These are phyloP conservation scores for Luperina testacea DNA, from an alignment of 2,888 invertebrate genomes.

Conservation along the genomic window DNA sequence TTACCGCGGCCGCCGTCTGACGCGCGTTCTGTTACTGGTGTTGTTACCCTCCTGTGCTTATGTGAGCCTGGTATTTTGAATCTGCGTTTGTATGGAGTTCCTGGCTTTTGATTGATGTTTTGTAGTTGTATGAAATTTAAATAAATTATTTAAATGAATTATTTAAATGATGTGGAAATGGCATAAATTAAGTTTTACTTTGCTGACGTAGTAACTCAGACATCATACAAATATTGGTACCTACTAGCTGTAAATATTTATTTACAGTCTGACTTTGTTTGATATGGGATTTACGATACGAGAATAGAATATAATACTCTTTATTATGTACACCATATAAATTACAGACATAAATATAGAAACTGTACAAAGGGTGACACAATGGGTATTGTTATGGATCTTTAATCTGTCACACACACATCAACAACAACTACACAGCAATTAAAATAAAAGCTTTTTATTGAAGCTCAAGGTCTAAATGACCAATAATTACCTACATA, in stretches of 20 bases:
- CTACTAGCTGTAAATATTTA: not conserved
- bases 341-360: too few species aligned
- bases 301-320: too few species aligned
- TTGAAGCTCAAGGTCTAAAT: not conserved
- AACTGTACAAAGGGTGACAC: too few species aligned
- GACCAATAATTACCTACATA: too few species aligned
- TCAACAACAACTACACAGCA: not conserved
- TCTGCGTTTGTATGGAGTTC: constrained; percentile 10
- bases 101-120: constrained; percentile 3
- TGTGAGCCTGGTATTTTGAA: constrained; percentile 52
- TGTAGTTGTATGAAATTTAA: not conserved
- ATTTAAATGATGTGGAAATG: not conserved
- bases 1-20: constrained; percentile 58
- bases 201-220: not conserved
- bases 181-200: not conserved
- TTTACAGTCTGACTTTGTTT: not conserved
- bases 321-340: too few species aligned
- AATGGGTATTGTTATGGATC: not conserved
- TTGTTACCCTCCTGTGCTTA: constrained; percentile 31
- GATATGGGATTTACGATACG: not conserved
- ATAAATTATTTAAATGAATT: not conserved
- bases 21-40: constrained; percentile 57
- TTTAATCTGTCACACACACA: not conserved
- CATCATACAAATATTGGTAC: not conserved
- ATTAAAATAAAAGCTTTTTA: not conserved